phyloP scores from a whole-genome alignment of 2,113 vertebrate species.

The Hyperopisus bebe region DNA sequence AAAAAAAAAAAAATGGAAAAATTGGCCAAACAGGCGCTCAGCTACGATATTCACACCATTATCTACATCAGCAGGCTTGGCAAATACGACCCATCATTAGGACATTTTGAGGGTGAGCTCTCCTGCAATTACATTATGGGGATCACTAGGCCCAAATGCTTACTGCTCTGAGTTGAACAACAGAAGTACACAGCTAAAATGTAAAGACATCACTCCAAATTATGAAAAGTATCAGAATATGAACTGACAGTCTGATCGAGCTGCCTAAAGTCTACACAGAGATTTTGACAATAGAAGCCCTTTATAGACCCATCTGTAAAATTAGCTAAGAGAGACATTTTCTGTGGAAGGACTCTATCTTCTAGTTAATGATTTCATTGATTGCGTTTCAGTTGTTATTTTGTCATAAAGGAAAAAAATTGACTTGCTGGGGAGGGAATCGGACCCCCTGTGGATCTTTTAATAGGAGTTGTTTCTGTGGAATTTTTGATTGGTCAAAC shows the following conservation, averaged over 20 bases:
- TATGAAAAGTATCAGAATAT: background rate
- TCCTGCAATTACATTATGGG: background rate
- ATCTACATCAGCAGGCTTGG: background rate
- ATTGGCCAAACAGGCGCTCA: background rate
- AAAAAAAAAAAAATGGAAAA: background rate
- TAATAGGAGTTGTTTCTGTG: background rate
- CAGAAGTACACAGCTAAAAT: background rate
- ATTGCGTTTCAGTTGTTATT: background rate
- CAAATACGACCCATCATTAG: background rate
- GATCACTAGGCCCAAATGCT: background rate
- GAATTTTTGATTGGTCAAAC: background rate
- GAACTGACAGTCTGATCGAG: background rate
- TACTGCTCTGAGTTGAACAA: background rate
- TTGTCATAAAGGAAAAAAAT: background rate
- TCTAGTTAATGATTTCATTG: background rate
- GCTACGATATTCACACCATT: background rate
- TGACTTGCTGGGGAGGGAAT: background rate
- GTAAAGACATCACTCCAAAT: background rate
- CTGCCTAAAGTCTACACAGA: background rate
- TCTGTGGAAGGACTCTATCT: background rate
- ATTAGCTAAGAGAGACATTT: background rate
- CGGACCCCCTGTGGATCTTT: background rate
- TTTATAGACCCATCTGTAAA: background rate
- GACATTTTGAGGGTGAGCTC: background rate
- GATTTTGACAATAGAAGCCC: background rate